Base-by-base conservation (phyloP, 2,888 invertebrate species). In the Drosophila greeni region DNA sequence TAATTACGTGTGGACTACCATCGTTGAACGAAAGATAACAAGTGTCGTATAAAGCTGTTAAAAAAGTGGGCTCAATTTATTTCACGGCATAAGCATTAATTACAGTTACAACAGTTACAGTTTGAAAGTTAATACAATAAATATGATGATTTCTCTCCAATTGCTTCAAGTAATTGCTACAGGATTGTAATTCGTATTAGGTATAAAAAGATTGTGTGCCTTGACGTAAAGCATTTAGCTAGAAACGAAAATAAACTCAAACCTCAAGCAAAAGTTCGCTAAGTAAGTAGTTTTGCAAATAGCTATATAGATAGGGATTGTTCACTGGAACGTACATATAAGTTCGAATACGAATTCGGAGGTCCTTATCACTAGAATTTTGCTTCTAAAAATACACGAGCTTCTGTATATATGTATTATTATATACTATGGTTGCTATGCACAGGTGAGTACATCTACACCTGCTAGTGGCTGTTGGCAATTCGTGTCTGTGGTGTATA, bases 211-310 rank as follows among this genome's bases (percentile, higher is more conserved):
- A 40, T 40, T 20, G 39, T 53, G 33, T 53, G 37, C 48, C 47
- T 66, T 45, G 52, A 62, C 26, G 66, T 67, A 70, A 84, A 73
- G 70, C 81, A 82, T 81, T 82, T 73, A 77, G 76, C 84, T 82
- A 82, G 72, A 80, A 80, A 60, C 18, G 42, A 67, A 73, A 75
- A 62, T 36, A 51, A 65, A 67, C 39, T 24, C 16, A 57, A 62
- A 55, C 20, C 23, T 48, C 34, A 74, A 61, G 76, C 64, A 61
- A 69, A 60, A 62, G 65, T 70, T 70, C 24, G 61, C 74, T 78
- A 70, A 54, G 42, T 69, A 66, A 45, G 31, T 45, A 45, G 45
- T 53, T 56, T 67, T 56, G 40, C 52, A 51, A 52, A 47, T 52
- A 54, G 37, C 18, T 47, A 24, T 42, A 39, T 3, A 26, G 24